Base-by-base conservation (phyloP, 1,140 invertebrate genomes). In the Bradynema listronoti region DNA sequence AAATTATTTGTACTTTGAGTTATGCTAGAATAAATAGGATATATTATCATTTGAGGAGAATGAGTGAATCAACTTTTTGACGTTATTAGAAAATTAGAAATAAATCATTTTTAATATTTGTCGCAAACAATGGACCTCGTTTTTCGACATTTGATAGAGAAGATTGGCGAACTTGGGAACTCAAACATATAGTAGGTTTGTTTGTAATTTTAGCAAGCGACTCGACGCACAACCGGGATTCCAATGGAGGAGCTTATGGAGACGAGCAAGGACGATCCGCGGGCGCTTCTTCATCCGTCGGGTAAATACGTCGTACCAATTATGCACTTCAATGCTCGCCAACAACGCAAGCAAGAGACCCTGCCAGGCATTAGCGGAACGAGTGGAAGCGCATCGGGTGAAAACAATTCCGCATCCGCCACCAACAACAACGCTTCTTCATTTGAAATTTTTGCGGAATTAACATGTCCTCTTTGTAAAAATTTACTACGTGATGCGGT, bases 221-320 rank as follows among this genome's bases (percentile, higher is more conserved):
- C 90, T 36, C 89, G 89, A 74, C 86, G 91, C 74, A 91, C 87
- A 74, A 95, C 93, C 57, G 93, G 93, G n/a, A 97, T 98, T 75
- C 93, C 93, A 19, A 83, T 87, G 58, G 92, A 77, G 34, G 80
- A 91, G 82, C 93, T 96, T 81, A 90, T 96, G 85, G 88, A 91
- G 58, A 81, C 80, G 0, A 86, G 87, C 32, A 88, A 91, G 4
- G 88, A 90, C 73, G 88, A 89, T 53, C 89, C 89, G 39, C 84
- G 86, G 52, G 91, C 90, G 41, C 87, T 93, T 85, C 86, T 92
- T 82, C 92, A 89, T n/a, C 86, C 88, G 52, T 86, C 86, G 64
- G 91, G 91, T 71, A 86, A 87, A 50, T 91, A 87, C 83, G 90
- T 89, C 71, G 88, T 93, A 34, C 90, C 89, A 49, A 86, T 86